Evolutionary conservation across 2,113 vertebrate species (phyloP).

Genomic region (Leucopsar rothschildi): DNA sequence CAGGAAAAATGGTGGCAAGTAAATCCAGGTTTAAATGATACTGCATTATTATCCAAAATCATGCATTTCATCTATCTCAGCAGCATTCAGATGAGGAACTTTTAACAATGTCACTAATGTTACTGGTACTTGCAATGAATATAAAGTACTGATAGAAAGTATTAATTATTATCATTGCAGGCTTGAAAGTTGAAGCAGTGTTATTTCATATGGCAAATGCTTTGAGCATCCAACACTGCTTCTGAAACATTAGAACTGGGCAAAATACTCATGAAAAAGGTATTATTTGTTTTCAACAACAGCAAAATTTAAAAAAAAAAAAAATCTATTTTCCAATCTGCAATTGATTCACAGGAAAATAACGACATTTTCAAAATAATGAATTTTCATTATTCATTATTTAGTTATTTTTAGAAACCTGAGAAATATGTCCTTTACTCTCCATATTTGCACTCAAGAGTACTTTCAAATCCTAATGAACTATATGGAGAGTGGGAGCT

Average conservation of each 20-base stretch:
- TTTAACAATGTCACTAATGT: constrained; percentile 45
- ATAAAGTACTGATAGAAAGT: constrained; percentile 28
- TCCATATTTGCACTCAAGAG: not conserved
- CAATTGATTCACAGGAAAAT: not conserved
- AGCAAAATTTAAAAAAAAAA: not conserved
- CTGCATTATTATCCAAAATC: constrained; percentile 31
- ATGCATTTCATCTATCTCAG: not conserved
- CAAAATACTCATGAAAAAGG: constrained; percentile 3
- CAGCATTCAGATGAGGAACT: constrained; percentile 43
- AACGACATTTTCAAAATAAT: not conserved
- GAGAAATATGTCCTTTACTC: not conserved
- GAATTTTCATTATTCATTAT: not conserved
- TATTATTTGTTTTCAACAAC: constrained; percentile 10
- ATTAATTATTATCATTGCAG: constrained; percentile 49
- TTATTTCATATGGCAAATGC: constrained; percentile 18
- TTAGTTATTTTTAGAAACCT: not conserved
- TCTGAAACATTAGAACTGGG: not conserved
- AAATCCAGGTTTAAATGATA: constrained; percentile 52
- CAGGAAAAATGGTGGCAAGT: constrained; percentile 52
- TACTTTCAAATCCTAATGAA: not conserved
- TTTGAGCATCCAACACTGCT: not conserved
- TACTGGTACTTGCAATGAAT: constrained; percentile 26
- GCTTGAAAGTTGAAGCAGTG: constrained; percentile 22
- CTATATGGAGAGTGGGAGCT: not conserved
- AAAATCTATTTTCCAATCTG: not conserved